Base-by-base conservation (phyloP, 1,140 invertebrate species). In the Orussus abietinus region DNA sequence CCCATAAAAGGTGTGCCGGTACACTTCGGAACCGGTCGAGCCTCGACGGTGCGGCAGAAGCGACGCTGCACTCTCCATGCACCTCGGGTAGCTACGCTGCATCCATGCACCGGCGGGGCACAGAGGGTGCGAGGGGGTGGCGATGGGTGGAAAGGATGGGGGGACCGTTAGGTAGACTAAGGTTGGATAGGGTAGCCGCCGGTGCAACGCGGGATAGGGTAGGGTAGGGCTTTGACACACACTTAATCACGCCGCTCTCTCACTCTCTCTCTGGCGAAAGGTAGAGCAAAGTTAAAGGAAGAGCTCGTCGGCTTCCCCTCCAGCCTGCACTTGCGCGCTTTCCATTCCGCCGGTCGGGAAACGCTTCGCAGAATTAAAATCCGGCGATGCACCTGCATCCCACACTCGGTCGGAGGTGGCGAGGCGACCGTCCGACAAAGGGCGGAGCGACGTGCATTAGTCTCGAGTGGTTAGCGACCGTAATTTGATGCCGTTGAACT, bases 241-340 rank as follows among this genome's bases (percentile, higher is more conserved):
- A 36, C 34, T 36, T 36, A 13, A 36, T 36, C 17, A 36, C 34
- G 5, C 31, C n/a, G n/a, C n/a, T n/a, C n/a, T n/a, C n/a, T n/a
- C n/a, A n/a, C n/a, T n/a, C n/a, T n/a, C n/a, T n/a, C n/a, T 36
- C 13, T 18, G 7, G 31, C 10, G 14, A n/a, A n/a, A n/a, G n/a
- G n/a, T n/a, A n/a, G n/a, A n/a, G n/a, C n/a, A 14, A 14, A 32
- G 31, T 9, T 9, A 36, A 17, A 36, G 34, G 9, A 36, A 17
- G 18, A 33, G 5, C 31, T 11, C 15, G 2, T n/a, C 10, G 31
- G 13, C 5, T 10, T 33, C 10, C 14, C 15, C 11, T 33, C 3
- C 3, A 14, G 9, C 13, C 2, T 33, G 31, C 4, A 14, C 10
- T 11, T 10, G 2, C 31, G 2, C 11, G 5, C 31, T 33, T 33